phyloP scores from a whole-genome alignment of 1,140 invertebrate genomes.

The Sinella curviseta region DNA sequence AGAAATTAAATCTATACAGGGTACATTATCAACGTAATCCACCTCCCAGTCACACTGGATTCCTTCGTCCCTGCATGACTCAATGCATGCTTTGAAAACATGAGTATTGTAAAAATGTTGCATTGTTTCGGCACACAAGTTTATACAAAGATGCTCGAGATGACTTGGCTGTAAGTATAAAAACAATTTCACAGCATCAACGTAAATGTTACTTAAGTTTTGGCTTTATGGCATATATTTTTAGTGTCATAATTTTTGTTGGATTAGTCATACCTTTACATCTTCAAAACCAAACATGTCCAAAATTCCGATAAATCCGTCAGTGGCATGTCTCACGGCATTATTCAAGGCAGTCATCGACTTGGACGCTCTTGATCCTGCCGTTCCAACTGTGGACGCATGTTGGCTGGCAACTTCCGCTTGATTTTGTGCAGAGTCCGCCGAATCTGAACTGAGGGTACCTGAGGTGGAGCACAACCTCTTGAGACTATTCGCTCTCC shows the following conservation, averaged over 20 bases:
- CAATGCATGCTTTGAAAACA: slow-evolving; percentile 90
- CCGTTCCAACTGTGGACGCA: slow-evolving; percentile 79
- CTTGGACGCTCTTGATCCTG: slow-evolving; percentile 76
- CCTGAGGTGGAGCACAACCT: slow-evolving; percentile 79
- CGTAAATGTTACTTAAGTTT: slow-evolving; percentile 4
- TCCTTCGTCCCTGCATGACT: slow-evolving; percentile 89
- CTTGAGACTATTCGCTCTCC: slow-evolving; percentile 87
- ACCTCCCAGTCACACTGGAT: slow-evolving; percentile 87
- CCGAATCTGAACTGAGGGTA: slow-evolving; percentile 84
- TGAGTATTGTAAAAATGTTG: slow-evolving; percentile 97
- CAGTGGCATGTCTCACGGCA: slow-evolving; percentile 87
- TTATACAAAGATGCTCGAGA: slow-evolving; percentile 90
- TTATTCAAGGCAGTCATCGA: slow-evolving; percentile 86
- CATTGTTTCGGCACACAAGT: slow-evolving; percentile 94
- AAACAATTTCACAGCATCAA: slow-evolving; percentile 5
- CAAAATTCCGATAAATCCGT: slow-evolving; percentile 90
- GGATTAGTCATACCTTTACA: slow-evolving; percentile 62
- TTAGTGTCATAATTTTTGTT: no score
- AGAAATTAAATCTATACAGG: slow-evolving; percentile 91
- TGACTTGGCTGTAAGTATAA: slow-evolving; percentile 68
- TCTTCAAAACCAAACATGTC: slow-evolving; percentile 97
- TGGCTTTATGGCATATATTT: no score
- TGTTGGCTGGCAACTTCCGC: slow-evolving; percentile 75
- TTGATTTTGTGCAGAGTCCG: slow-evolving; percentile 87
- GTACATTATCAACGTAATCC: slow-evolving; percentile 92